Conservation (phyloP, 2,888 invertebrate species). For the Elysia crispata region DNA sequence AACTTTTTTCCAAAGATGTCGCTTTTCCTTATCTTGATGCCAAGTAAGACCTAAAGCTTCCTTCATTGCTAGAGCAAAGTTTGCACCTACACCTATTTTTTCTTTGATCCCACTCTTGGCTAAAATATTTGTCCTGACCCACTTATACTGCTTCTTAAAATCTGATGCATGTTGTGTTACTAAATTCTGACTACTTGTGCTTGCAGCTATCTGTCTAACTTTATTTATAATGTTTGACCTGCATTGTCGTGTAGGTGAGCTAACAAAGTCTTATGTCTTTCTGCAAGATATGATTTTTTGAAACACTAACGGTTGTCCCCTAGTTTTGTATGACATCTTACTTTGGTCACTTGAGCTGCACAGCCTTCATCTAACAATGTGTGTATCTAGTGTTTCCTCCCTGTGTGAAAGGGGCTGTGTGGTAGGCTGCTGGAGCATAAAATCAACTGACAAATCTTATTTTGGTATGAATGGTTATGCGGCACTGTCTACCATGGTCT, state of each 20-base stretch:
- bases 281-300: too few species aligned
- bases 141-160: too few species aligned
- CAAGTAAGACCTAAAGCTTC: too few species aligned
- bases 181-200: too few species aligned
- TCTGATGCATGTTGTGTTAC: too few species aligned
- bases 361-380: neutral
- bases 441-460: neutral
- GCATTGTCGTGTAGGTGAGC: neutral
- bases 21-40: slow-evolving; percentile 3
- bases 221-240: slow-evolving; percentile 1
- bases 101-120: slow-evolving; percentile 14
- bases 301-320: neutral
- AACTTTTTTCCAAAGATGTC: neutral
- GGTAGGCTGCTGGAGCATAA: neutral
- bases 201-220: too few species aligned
- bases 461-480: neutral
- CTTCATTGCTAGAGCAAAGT: too few species aligned
- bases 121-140: neutral
- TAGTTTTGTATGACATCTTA: neutral
- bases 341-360: too few species aligned
- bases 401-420: neutral
- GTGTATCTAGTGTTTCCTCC: neutral
- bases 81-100: too few species aligned
- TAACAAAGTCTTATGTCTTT: too few species aligned
- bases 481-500: too few species aligned